These are phyloP conservation scores for Zeus faber DNA, from an alignment of 2,113 vertebrate genomes.

Conservation along the genomic window DNA sequence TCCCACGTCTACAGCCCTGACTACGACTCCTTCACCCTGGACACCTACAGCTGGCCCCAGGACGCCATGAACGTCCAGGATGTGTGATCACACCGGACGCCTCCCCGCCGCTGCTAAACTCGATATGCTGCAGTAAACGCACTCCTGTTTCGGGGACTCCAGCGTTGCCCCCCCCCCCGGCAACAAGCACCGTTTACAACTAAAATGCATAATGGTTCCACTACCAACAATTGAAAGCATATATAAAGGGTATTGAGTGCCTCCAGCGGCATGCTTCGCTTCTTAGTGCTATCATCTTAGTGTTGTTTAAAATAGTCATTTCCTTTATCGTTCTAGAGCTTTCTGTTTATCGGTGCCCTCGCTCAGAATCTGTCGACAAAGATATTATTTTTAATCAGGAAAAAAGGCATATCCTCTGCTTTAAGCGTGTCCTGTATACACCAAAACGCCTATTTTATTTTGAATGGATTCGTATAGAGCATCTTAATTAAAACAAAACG, in stretches of 20 bases:
- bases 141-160: no score
- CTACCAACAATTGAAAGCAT: not conserved
- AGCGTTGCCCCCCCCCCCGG: not conserved
- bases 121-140: constrained; percentile 12
- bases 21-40: constrained; percentile 88
- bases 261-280: not conserved
- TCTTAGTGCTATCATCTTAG: not conserved
- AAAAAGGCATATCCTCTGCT: no score
- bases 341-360: no score
- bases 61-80: constrained; percentile 85
- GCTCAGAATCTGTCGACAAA: no score
- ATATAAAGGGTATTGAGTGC: not conserved
- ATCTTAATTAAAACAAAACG: no score
- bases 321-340: no score
- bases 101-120: not conserved
- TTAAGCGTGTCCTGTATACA: no score
- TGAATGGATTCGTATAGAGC: no score
- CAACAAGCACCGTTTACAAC: no score
- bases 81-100: constrained; percentile 66
- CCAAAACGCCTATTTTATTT: no score
- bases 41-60: constrained; percentile 87
- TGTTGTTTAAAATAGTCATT: not conserved
- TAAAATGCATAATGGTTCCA: not conserved
- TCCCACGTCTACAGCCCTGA: constrained; percentile 87
- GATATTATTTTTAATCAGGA: no score